Conservation (phyloP, 1,140 invertebrate species). For the fruit fly (Drosophila melanogaster) region DNA sequence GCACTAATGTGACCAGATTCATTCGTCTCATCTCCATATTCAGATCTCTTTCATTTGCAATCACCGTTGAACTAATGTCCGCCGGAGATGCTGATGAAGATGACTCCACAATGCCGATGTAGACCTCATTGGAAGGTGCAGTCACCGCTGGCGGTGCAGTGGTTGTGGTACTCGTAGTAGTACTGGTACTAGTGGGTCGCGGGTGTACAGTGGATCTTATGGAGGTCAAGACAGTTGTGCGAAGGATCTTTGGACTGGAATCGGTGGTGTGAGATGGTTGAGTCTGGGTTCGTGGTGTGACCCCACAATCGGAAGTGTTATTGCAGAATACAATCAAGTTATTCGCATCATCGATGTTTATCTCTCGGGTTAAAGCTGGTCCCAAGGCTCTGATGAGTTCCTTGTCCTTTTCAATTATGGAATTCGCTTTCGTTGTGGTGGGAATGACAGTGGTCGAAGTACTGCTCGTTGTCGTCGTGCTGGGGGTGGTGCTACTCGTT, state of each 20-base stretch:
- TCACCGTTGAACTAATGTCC: conserved; percentile 81
- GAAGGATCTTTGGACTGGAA: conserved; percentile 64
- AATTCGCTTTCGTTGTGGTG: conserved; percentile 26
- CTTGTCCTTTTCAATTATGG: conserved; percentile 68
- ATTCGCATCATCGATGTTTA: conserved; percentile 74
- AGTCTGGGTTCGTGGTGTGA: conserved; percentile 49
- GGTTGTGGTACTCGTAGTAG: conserved; percentile 25
- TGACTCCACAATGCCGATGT: conserved; percentile 63
- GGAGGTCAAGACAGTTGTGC: conserved; percentile 70
- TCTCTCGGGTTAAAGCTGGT: conserved; percentile 66
- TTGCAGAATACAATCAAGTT: conserved; percentile 80
- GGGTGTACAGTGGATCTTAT: conserved; percentile 74
- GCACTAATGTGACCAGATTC: conserved; percentile 86
- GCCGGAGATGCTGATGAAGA: conserved; percentile 23
- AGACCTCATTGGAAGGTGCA: conserved; percentile 22
- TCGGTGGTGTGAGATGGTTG: conserved; percentile 58
- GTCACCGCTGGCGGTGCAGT: conserved; percentile 1
- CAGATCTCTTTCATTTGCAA: conserved; percentile 83
- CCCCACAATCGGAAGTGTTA: conserved; percentile 59
- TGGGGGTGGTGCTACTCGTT: conserved; percentile 10
- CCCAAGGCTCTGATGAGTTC: conserved; percentile 68
- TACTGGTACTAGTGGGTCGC: conserved; percentile 24
- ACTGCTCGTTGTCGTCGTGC: conserved; percentile 16
- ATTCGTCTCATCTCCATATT: conserved; percentile 86
- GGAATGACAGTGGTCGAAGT: conserved; percentile 6